phyloP scores from a whole-genome alignment of 2,888 invertebrate species.

The Hanleya hanleyi region DNA sequence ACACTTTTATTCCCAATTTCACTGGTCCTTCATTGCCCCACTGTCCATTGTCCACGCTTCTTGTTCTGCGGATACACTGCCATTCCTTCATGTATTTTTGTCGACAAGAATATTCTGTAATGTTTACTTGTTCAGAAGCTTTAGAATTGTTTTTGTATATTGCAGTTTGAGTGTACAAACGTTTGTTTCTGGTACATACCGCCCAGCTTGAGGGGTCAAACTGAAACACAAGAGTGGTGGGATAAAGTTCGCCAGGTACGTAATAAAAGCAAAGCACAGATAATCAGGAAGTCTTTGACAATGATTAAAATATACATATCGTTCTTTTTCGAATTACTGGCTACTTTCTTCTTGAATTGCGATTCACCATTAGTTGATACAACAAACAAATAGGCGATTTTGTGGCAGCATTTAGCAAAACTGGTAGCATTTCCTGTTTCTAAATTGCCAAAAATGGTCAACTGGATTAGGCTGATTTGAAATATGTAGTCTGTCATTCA shows the following conservation, averaged over 20 bases:
- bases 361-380: not conserved
- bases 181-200: conserved; percentile 56
- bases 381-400: not conserved
- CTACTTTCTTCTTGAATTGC: not conserved
- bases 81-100: too few species aligned
- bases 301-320: too few species aligned
- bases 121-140: too few species aligned
- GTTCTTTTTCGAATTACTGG: too few species aligned
- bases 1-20: too few species aligned
- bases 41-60: too few species aligned
- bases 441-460: not conserved
- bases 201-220: conserved; percentile 35
- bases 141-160: too few species aligned
- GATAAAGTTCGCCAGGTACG: conserved; percentile 63
- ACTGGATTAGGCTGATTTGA: too few species aligned
- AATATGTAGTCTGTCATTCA: too few species aligned
- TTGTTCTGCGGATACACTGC: too few species aligned
- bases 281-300: not conserved
- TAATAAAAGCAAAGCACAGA: conserved; percentile 38
- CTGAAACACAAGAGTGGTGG: conserved; percentile 48
- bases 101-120: too few species aligned
- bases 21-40: too few species aligned
- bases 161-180: conserved; percentile 66
- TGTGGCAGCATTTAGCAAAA: not conserved
- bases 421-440: not conserved